Evolutionary conservation across 2,113 vertebrate genomes (phyloP).

Genomic region (Bubo bubo): DNA sequence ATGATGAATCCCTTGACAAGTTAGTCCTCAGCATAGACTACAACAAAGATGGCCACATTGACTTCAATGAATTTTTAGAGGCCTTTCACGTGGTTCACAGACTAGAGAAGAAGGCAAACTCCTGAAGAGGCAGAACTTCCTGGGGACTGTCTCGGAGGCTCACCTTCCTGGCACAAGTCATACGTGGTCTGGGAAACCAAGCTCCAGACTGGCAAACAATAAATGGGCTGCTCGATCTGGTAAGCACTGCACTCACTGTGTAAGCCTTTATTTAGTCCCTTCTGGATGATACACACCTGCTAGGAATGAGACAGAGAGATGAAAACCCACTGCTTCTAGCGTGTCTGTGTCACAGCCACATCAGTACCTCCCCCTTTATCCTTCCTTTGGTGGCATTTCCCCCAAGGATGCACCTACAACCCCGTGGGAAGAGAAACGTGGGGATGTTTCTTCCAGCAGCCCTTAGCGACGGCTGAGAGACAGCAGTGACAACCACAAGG

Average conservation of each 20-base stretch:
- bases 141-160: not conserved
- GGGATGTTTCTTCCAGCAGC: not conserved
- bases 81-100: slow-evolving; percentile 93
- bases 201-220: not conserved
- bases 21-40: slow-evolving; percentile 89
- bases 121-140: not conserved
- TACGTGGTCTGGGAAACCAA: not conserved
- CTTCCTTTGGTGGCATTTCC: not conserved
- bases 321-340: not conserved
- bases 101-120: slow-evolving; percentile 70
- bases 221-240: not conserved
- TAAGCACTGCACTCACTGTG: not conserved
- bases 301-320: not conserved
- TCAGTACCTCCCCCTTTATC: not conserved
- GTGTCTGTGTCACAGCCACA: not conserved
- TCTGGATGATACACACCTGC: not conserved
- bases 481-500: not conserved
- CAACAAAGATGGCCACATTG: slow-evolving; percentile 95
- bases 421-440: not conserved
- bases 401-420: not conserved
- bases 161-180: not conserved
- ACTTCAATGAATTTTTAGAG: slow-evolving; percentile 95
- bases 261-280: not conserved
- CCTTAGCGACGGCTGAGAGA: not conserved
- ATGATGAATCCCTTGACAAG: slow-evolving; percentile 82